These are phyloP conservation scores for Catotricha subobsoleta DNA, from an alignment of 2,888 invertebrate species.

Conservation along the genomic window DNA sequence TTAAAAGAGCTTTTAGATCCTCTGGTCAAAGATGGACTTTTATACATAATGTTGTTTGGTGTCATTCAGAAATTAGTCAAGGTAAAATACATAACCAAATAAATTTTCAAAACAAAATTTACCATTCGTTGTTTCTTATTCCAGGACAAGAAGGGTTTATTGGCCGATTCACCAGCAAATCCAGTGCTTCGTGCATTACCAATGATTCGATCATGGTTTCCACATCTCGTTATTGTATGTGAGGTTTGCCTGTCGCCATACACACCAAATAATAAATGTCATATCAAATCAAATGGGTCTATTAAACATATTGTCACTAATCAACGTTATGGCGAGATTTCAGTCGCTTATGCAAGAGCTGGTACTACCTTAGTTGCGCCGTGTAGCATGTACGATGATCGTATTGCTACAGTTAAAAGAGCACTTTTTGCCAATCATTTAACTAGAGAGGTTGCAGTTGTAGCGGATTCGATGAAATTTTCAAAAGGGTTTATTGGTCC, in stretches of 20 bases:
- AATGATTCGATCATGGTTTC: conserved; percentile 53
- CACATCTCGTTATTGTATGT: conserved; percentile 67
- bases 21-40: conserved; percentile 57
- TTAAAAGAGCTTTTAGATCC: conserved; percentile 49
- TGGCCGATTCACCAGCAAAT: conserved; percentile 61
- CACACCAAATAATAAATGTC: conserved; percentile 84
- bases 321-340: conserved; percentile 66
- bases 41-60: conserved; percentile 77
- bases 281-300: conserved; percentile 57
- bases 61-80: conserved; percentile 59
- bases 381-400: conserved; percentile 92
- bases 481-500: conserved; percentile 92
- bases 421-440: conserved; percentile 44
- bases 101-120: too few species aligned
- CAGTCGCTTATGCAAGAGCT: conserved; percentile 71
- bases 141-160: conserved; percentile 54
- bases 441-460: conserved; percentile 57
- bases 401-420: conserved; percentile 74
- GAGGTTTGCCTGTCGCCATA: conserved; percentile 95
- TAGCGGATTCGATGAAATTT: conserved; percentile 91
- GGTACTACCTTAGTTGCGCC: conserved; percentile 81
- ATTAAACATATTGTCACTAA: too few species aligned
- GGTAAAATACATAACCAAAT: too few species aligned
- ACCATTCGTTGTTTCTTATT: not conserved
- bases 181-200: conserved; percentile 71